A percentile compares a stretch with the other conserved stretches of the same genome.
phyloP scores from a whole-genome alignment of 2,113 vertebrate species.

The Planiliza haematocheilus region DNA sequence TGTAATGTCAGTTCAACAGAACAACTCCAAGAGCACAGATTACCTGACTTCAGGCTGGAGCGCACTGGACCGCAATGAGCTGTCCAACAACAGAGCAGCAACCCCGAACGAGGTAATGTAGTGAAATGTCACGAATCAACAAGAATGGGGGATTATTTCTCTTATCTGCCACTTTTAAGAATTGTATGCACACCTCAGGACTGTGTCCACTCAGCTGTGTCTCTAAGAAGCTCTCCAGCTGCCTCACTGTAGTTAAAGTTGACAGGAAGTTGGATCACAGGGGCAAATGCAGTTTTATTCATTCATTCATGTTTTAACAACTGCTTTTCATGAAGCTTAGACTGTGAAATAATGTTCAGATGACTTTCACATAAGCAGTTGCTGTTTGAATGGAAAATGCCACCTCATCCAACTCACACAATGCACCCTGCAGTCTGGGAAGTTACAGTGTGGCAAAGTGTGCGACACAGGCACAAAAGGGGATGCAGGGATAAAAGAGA shows the following conservation, averaged over 20 bases:
- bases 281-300: too few species aligned
- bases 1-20: constrained; percentile 68
- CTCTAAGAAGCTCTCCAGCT: not conserved
- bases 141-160: not conserved
- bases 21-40: constrained; percentile 83
- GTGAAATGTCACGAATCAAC: not conserved
- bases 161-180: not conserved
- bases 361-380: constrained; percentile 6
- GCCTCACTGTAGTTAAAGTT: constrained; percentile 3
- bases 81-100: constrained; percentile 67
- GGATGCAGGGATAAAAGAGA: constrained; percentile 28
- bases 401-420: constrained; percentile 9
- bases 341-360: not conserved
- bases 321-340: too few species aligned
- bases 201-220: not conserved
- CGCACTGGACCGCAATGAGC: constrained; percentile 62
- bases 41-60: constrained; percentile 81
- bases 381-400: not conserved
- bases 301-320: too few species aligned
- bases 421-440: constrained; percentile 8
- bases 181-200: not conserved
- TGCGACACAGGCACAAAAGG: constrained; percentile 23
- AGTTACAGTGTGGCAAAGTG: constrained; percentile 25
- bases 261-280: not conserved
- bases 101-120: constrained; percentile 81